Conservation (phyloP, 2,113 vertebrate species). For the Scortum barcoo region DNA sequence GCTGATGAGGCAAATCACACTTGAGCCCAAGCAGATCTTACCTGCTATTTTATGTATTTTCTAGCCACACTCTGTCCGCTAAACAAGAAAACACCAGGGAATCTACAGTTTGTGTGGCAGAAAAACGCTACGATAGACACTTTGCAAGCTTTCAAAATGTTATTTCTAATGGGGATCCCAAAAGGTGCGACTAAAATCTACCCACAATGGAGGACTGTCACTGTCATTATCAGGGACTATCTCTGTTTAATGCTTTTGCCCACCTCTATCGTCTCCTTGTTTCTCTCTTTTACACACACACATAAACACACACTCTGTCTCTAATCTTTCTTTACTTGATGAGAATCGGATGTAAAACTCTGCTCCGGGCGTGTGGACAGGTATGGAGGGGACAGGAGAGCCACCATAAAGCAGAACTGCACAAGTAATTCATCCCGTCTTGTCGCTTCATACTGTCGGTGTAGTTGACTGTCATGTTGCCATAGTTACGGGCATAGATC, state of each 20-base stretch:
- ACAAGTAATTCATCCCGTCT: slow-evolving; percentile 85
- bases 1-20: slow-evolving; percentile 13
- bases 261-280: slow-evolving; percentile 52
- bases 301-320: slow-evolving; percentile 10
- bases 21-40: slow-evolving; percentile 4
- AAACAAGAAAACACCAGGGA: not conserved
- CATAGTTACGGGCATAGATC: slow-evolving; percentile 65
- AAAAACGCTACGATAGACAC: not conserved
- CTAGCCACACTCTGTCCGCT: slow-evolving; percentile 7
- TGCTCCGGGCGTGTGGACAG: slow-evolving; percentile 17
- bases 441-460: slow-evolving; percentile 86
- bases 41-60: slow-evolving; percentile 26
- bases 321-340: slow-evolving; percentile 22
- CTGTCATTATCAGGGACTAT: not conserved
- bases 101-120: not conserved
- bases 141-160: slow-evolving; percentile 16
- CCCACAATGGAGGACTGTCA: not conserved
- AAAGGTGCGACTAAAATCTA: slow-evolving; percentile 27
- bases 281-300: slow-evolving; percentile 73
- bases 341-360: slow-evolving; percentile 24
- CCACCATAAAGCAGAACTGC: slow-evolving; percentile 20
- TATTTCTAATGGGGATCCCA: slow-evolving; percentile 14
- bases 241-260: slow-evolving; percentile 16
- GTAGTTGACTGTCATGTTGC: slow-evolving; percentile 75
- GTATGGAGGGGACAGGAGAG: slow-evolving; percentile 5